phyloP scores from a whole-genome alignment of 2,113 vertebrate species.

The Chaenogobius annularis region DNA sequence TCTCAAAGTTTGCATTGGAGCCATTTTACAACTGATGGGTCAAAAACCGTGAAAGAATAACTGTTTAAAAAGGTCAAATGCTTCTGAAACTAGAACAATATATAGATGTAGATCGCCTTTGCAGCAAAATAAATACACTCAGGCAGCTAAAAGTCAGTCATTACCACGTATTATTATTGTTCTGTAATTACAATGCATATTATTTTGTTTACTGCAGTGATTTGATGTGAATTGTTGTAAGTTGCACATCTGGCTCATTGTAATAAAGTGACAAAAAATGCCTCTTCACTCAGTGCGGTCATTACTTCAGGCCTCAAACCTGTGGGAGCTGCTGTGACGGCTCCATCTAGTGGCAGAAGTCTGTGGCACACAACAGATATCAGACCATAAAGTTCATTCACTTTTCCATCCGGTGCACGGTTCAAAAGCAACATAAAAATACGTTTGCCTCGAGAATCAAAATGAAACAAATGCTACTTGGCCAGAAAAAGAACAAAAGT shows the following conservation, averaged over 20 bases:
- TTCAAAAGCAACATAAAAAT: too few relatives aligned
- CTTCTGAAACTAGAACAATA: neutral
- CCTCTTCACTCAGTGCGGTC: too few relatives aligned
- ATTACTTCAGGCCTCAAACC: neutral
- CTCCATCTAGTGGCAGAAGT: constrained; percentile 57
- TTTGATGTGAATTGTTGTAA: too few relatives aligned
- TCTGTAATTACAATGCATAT: neutral
- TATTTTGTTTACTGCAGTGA: neutral
- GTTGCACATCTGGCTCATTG: too few relatives aligned
- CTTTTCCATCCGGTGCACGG: neutral
- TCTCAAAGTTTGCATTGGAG: neutral
- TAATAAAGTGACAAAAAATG: neutral
- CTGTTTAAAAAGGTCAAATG: neutral
- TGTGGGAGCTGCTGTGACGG: neutral
- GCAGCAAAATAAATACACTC: too few relatives aligned
- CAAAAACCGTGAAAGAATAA: neutral
- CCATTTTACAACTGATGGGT: neutral
- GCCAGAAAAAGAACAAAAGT: too few relatives aligned
- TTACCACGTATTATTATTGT: too few relatives aligned
- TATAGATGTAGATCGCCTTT: too few relatives aligned
- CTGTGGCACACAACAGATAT: constrained; percentile 4
- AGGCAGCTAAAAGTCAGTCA: too few relatives aligned
- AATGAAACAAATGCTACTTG: too few relatives aligned
- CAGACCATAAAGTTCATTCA: neutral
- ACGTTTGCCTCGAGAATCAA: too few relatives aligned